phyloP scores from a whole-genome alignment of 2,797 vertebrate genomes.

The Rhinella marina region DNA sequence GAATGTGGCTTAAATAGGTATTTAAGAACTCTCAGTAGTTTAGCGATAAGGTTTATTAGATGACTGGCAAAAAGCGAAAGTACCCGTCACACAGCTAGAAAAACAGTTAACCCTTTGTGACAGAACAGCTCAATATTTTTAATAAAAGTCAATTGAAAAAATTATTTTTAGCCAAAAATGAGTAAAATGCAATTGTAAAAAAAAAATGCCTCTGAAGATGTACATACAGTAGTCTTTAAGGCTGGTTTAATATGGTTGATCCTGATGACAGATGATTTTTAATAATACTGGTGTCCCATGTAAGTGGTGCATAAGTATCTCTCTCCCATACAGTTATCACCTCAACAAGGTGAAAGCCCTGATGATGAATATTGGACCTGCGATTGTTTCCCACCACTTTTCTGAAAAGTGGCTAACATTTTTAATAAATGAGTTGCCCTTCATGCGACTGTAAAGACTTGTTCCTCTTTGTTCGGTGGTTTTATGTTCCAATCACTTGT shows the following conservation, averaged over 20 bases:
- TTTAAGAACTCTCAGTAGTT: no score
- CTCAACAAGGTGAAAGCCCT: neutral
- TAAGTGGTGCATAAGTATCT: neutral
- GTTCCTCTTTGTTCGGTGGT: neutral
- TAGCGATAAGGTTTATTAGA: no score
- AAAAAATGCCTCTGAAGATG: no score
- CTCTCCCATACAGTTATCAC: neutral
- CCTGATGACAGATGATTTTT: neutral
- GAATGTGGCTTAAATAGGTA: no score
- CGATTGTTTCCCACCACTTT: neutral
- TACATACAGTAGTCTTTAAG: no score
- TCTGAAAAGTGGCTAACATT: neutral
- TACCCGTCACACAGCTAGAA: no score
- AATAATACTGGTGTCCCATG: neutral
- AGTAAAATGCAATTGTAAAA: no score
- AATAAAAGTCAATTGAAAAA: no score
- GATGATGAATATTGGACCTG: neutral
- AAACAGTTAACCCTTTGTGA: no score
- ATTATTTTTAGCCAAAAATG: no score
- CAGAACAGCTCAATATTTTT: no score
- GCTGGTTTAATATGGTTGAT: neutral
- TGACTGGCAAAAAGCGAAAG: no score
- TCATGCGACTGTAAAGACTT: neutral
- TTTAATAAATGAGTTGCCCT: neutral
- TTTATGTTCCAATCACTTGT: neutral